Evolutionary conservation across 2,797 vertebrate genomes (phyloP).

Genomic region (Aphelocoma californica): DNA sequence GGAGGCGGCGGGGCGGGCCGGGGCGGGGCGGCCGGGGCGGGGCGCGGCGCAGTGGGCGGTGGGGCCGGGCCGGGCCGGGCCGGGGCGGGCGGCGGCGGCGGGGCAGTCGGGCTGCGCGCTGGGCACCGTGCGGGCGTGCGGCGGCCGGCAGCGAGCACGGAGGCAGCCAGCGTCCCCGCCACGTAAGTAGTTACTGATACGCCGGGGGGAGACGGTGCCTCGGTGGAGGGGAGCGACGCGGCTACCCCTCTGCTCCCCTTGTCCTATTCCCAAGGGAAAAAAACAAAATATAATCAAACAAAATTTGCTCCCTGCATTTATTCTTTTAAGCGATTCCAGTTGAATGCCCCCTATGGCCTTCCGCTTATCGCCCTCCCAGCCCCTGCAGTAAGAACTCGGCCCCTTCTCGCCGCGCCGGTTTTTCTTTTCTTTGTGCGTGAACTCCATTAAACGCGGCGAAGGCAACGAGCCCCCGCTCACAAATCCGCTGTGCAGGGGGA

Average conservation of each 20-base stretch:
- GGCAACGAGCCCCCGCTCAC: neutral
- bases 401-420: neutral
- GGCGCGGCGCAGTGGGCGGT: neutral
- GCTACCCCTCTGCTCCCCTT: constrained; percentile 70
- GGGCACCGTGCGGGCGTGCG: constrained; percentile 75
- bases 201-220: constrained; percentile 81
- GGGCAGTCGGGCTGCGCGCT: constrained; percentile 67
- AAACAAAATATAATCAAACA: neutral
- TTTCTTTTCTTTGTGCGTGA: constrained; percentile 16
- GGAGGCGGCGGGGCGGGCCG: neutral
- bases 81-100: constrained; percentile 57
- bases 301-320: neutral
- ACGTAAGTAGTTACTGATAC: constrained; percentile 86
- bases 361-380: neutral
- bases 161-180: constrained; percentile 85
- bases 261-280: neutral
- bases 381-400: neutral
- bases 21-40: constrained; percentile 44
- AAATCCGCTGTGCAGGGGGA: constrained; percentile 4
- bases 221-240: constrained; percentile 87
- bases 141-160: constrained; percentile 69
- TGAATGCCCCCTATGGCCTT: neutral
- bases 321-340: neutral
- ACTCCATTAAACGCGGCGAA: constrained; percentile 18
- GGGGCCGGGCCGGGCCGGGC: neutral